These are phyloP conservation scores for Drosophila sulfurigaster DNA, from an alignment of 1,140 invertebrate species.

Conservation along the genomic window DNA sequence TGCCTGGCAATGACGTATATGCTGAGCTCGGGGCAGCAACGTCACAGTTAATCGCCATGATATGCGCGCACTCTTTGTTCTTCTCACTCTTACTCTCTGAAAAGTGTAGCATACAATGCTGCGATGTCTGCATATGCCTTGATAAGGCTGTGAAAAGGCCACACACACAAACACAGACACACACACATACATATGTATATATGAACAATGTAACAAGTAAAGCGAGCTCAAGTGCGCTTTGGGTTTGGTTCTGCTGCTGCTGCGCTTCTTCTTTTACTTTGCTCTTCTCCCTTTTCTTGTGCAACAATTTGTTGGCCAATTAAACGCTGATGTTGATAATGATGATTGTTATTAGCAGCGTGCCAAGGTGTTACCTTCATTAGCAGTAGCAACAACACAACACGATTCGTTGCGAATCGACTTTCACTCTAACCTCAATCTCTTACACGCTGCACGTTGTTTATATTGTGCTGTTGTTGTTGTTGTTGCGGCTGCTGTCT, in stretches of 20 bases:
- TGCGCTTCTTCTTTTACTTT: too few species aligned
- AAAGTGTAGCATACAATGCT: constrained; percentile 58
- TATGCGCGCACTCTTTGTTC: constrained; percentile 3
- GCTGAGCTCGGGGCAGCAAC: constrained; percentile 11
- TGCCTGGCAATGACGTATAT: constrained; percentile 48
- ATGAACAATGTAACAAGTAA: constrained; percentile 42
- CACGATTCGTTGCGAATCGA: constrained; percentile 2
- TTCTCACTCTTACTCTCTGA: neutral
- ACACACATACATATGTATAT: neutral
- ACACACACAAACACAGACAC: constrained; percentile 16
- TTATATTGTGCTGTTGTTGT: constrained; percentile 1
- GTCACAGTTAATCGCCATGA: constrained; percentile 52
- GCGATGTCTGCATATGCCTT: constrained; percentile 37
- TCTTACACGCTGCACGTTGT: constrained; percentile 10
- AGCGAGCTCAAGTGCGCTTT: constrained; percentile 11
- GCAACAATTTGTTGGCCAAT: constrained; percentile 52
- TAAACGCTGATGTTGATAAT: constrained; percentile 33
- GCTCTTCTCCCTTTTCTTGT: neutral
- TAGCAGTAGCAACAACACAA: neutral
- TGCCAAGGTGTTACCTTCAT: constrained; percentile 10
- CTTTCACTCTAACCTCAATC: constrained; percentile 37
- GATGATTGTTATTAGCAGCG: constrained; percentile 20
- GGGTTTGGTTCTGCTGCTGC: constrained; percentile 12
- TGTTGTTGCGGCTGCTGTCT: neutral
- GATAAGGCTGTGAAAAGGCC: constrained; percentile 47